Evolutionary conservation across 2,113 vertebrate genomes (phyloP), one percentile per base, ranked within the genome.

Genomic region (Archocentrus centrarchus): DNA sequence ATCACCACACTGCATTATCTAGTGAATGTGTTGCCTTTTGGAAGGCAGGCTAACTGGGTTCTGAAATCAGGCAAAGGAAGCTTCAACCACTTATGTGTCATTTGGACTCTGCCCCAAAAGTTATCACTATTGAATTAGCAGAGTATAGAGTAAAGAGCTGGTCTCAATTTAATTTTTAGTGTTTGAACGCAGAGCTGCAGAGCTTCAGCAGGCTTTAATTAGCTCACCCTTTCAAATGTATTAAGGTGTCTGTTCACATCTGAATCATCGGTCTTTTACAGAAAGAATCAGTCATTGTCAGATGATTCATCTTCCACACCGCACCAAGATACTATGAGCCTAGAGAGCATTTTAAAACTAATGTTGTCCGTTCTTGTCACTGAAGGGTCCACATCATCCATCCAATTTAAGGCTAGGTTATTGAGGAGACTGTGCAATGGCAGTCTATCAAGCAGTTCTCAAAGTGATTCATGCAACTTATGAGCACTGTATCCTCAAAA

Each of bases 21-120:
- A 68, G 60, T 84, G 61, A 84, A 68, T 55, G 75, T 62, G 47
- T 79, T 24, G 44, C 55, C 47, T 66, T 79, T 79, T 30, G 35
- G 35, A 59, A 64, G 30, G 27, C 57, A 53, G 24, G 22, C 37
- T 41, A 68, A 57, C 41, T 14, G 63, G 11, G 53, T 9, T 66
- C 44, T 79, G 63, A 79, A 75, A 53, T 13, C 41, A 66, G 61
- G 75, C 24, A 37, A 86, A 17, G 24, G 61, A 84, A 81, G 50
- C 81, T 75, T 17, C 27, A 80, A 75, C 22, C 64, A 81, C 24
- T 41, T 20, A 57, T 47, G 57, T 59, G 59, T 50, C 32, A 55
- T 27, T 66, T 35, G 20, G 59, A 79, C 24, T 81, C n/a, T 70
- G 44, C 14, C 41, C 53, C 32, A 27, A 10, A 81, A 41, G 70